Percentiles rank a stretch among this genome's conserved stretches.
Conservation (phyloP, 2,113 vertebrate species). For the Chroicocephalus ridibundus region DNA sequence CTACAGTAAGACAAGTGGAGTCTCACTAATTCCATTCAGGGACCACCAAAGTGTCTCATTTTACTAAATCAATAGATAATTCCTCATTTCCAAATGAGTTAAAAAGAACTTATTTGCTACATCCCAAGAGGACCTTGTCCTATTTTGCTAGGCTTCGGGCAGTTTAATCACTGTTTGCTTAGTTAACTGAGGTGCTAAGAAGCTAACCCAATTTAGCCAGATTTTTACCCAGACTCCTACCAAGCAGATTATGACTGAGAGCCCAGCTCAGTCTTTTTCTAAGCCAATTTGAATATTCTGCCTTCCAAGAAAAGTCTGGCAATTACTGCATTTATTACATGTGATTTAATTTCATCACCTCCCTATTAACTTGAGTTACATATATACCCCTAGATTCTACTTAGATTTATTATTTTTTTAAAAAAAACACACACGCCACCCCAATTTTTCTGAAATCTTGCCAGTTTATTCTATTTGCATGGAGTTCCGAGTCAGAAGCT, state of each 20-base stretch:
- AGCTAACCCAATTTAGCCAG: not conserved
- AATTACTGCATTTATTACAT: not conserved
- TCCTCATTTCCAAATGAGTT: not conserved
- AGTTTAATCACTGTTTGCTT: not conserved
- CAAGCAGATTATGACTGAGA: not conserved
- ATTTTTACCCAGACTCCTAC: not conserved
- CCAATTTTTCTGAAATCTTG: not conserved
- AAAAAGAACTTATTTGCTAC: not conserved
- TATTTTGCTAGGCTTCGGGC: not conserved
- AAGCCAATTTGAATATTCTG: not conserved
- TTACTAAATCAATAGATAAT: not conserved
- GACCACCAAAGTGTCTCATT: not conserved
- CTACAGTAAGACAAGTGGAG: not conserved
- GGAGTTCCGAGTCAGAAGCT: not conserved
- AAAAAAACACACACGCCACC: no score
- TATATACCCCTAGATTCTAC: not conserved
- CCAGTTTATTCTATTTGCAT: not conserved
- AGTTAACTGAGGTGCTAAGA: not conserved
- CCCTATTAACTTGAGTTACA: not conserved
- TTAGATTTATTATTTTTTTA: not conserved
- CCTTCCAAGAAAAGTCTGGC: not conserved
- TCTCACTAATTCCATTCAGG: not conserved
- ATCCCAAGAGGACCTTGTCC: not conserved
- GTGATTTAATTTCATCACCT: not conserved
- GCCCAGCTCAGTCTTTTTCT: not conserved